phyloP scores from a whole-genome alignment of 2,113 vertebrate species.

The Isichthys henryi region DNA sequence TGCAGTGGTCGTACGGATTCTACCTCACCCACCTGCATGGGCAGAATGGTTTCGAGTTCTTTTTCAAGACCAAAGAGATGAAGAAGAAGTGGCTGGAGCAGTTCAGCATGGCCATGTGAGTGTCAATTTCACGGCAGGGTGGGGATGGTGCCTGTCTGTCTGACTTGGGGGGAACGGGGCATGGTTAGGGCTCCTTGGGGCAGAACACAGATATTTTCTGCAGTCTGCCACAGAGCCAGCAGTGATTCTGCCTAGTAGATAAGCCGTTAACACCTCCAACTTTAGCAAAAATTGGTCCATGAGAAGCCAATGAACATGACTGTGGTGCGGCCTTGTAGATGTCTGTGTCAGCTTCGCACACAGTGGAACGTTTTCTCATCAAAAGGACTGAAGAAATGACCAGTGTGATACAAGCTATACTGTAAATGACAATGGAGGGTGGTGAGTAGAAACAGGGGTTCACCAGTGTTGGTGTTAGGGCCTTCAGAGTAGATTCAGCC shows the following conservation, averaged over 20 bases:
- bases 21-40: slow-evolving; percentile 96
- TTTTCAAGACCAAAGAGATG: slow-evolving; percentile 97
- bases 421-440: background rate
- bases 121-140: slow-evolving; percentile 37
- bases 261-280: background rate
- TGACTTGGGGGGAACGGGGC: background rate
- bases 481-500: background rate
- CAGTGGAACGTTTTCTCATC: background rate
- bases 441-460: background rate
- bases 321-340: background rate
- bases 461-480: background rate
- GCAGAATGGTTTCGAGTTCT: slow-evolving; percentile 91
- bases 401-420: background rate
- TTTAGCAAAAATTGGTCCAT: background rate
- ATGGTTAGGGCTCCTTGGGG: background rate
- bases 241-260: background rate
- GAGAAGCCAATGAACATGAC: background rate
- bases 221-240: background rate
- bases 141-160: background rate
- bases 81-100: slow-evolving; percentile 99
- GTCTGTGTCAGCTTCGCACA: background rate
- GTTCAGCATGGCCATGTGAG: slow-evolving; percentile 98
- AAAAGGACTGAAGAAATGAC: background rate
- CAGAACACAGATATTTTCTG: background rate
- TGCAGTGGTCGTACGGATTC: slow-evolving; percentile 96